phyloP scores from a whole-genome alignment of 2,888 invertebrate genomes.

The Coremacera marginata region DNA sequence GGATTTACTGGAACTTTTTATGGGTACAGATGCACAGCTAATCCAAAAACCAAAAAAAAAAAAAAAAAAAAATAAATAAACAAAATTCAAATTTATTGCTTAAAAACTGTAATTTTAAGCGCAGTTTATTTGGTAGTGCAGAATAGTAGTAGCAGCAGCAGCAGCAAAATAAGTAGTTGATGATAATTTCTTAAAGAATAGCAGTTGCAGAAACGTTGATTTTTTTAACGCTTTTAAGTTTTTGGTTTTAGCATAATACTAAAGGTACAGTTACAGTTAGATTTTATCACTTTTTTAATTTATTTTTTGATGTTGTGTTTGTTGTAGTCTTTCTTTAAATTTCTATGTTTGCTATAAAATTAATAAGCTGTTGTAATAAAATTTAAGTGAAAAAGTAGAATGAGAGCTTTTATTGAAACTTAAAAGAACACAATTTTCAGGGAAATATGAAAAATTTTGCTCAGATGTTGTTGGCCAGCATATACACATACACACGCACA shows the following conservation, averaged over 20 bases:
- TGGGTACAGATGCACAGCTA: not conserved
- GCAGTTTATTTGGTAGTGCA: not conserved
- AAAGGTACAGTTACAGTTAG: not conserved
- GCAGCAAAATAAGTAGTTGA: not conserved
- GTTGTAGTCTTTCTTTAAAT: not conserved
- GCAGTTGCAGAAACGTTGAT: not conserved
- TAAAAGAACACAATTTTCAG: not conserved
- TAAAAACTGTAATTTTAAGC: not conserved
- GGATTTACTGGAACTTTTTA: not conserved
- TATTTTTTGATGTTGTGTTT: not conserved
- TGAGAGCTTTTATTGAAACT: conserved; percentile 1
- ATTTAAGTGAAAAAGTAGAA: not conserved
- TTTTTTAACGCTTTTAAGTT: not conserved
- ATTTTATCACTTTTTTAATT: not conserved
- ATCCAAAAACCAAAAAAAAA: not conserved
- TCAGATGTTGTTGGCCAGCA: no score
- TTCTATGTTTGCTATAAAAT: not conserved
- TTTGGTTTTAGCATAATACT: not conserved
- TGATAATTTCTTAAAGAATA: not conserved
- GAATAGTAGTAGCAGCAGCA: not conserved
- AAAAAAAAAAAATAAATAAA: no score
- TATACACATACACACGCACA: not conserved
- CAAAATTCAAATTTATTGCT: not conserved
- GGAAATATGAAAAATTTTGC: not conserved
- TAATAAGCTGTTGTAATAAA: not conserved